Evolutionary conservation across 2,113 vertebrate species (phyloP), one percentile per base, ranked within the genome.

Genomic region (Colaptes auratus): DNA sequence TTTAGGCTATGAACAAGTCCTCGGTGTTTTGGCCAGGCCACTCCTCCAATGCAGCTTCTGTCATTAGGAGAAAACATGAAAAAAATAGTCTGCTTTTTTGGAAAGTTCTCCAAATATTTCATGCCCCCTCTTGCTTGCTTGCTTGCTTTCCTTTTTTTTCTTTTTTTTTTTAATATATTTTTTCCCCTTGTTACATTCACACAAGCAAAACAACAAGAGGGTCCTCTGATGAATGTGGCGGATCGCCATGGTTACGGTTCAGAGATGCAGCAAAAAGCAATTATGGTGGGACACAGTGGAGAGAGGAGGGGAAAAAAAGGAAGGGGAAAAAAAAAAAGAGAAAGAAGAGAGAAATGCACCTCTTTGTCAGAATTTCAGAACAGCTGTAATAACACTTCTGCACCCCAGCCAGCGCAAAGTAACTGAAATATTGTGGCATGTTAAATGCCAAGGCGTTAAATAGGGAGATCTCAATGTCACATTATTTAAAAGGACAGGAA

Each of bases 341-440:
- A 12, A 33, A 56, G 63, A 92, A 95, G 89, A 96, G 92, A 97
- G 98, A 98, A 98, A 98, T 97, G 97, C 95, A 96, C 98, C 96
- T 97, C 97, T 98, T 99, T 98, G 98, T 98, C 98, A 98, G 98
- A 97, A 98, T 98, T 98, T 98, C 96, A 97, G 98, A 98, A 98
- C 98, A 98, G 98, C 98, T 98, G 98, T 98, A 98, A 98, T 98
- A 98, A 98, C 98, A 98, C 83, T 92, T 96, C 87, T 95, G 97
- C 93, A 97, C 95, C 97, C 97, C 96, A 97, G 97, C 97, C 97
- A 98, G 97, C 97, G 97, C 96, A 98, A 98, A 98, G 98, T 96
- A 98, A 97, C 98, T 97, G 97, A 97, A 98, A 98, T 98, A 98
- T 98, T 98, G 97, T 98, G 96, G 97, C 97, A 96, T 96, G 95